These are phyloP conservation scores for Pantherophis guttatus DNA, from an alignment of 2,113 vertebrate genomes.

Conservation along the genomic window DNA sequence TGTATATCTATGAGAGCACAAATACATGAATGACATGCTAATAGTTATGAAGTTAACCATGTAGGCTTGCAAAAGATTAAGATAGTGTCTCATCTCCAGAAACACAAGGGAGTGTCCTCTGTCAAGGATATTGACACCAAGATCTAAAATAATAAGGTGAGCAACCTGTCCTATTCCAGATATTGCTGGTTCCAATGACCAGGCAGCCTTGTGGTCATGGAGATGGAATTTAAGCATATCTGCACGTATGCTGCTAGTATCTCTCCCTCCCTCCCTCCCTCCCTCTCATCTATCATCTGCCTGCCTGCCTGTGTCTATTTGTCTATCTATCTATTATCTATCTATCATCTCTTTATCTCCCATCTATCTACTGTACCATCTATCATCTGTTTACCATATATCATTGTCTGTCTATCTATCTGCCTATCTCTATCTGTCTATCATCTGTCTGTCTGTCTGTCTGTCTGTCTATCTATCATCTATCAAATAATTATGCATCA, in stretches of 20 bases:
- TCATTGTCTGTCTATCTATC: too few species aligned
- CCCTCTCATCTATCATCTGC: background rate
- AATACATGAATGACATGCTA: background rate
- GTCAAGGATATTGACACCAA: background rate
- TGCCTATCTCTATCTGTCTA: too few species aligned
- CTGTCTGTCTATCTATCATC: too few species aligned
- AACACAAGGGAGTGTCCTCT: background rate
- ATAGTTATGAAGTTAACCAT: background rate
- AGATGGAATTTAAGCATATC: background rate
- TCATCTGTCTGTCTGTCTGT: too few species aligned
- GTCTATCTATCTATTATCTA: too few species aligned
- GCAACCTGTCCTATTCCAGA: background rate
- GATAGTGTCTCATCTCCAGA: background rate
- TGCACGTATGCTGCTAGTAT: background rate
- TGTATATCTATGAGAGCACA: background rate
- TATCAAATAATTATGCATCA: too few species aligned
- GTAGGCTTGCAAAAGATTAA: background rate
- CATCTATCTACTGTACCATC: too few species aligned
- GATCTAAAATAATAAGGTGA: background rate
- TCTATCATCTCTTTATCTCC: too few species aligned
- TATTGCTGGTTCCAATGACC: background rate
- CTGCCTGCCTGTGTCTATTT: too few species aligned
- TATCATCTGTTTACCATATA: too few species aligned
- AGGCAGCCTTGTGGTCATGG: background rate
- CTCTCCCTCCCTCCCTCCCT: background rate